Conservation (phyloP, 2,113 vertebrate genomes). For the Tetraodon nigroviridis region DNA sequence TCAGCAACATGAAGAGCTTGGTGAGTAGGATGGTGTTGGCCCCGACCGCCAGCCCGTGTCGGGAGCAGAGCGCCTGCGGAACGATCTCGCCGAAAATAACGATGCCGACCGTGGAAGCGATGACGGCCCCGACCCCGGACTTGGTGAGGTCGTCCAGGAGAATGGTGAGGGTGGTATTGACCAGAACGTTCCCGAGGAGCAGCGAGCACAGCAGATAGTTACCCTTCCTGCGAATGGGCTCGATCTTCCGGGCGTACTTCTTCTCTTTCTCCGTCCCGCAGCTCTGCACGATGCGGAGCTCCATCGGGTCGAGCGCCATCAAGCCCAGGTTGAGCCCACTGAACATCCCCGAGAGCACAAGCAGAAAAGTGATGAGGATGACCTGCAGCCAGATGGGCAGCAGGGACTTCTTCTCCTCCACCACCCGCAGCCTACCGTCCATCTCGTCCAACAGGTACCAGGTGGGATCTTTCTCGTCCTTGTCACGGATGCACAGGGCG, state of each 20-base stretch:
- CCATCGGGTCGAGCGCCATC: conserved; percentile 97
- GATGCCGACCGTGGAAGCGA: conserved; percentile 88
- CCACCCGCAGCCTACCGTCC: conserved; percentile 79
- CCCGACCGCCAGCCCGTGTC: conserved; percentile 90
- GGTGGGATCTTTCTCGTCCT: conserved; percentile 49
- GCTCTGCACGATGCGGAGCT: conserved; percentile 96
- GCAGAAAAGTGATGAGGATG: conserved; percentile 75
- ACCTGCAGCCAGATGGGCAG: conserved; percentile 88
- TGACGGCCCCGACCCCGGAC: conserved; percentile 83
- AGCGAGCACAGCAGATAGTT: conserved; percentile 94
- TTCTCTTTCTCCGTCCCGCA: conserved; percentile 91
- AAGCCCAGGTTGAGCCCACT: conserved; percentile 93
- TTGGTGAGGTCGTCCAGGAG: conserved; percentile 89
- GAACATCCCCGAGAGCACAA: conserved; percentile 93
- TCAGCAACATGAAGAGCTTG: conserved; percentile 93
- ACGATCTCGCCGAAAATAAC: conserved; percentile 97
- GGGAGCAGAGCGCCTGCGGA: conserved; percentile 91
- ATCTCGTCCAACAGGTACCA: conserved; percentile 74
- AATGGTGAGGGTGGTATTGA: conserved; percentile 97
- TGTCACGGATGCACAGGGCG: conserved; percentile 78
- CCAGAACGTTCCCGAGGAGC: conserved; percentile 91
- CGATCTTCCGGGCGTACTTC: conserved; percentile 85
- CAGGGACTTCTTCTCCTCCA: conserved; percentile 79
- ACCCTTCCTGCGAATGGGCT: conserved; percentile 89
- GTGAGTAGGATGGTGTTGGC: conserved; percentile 90